Percentiles rank a stretch among this genome's conserved stretches.
Evolutionary conservation across 2,888 invertebrate genomes (phyloP).

Genomic region (Lasioglossum calceatum): DNA sequence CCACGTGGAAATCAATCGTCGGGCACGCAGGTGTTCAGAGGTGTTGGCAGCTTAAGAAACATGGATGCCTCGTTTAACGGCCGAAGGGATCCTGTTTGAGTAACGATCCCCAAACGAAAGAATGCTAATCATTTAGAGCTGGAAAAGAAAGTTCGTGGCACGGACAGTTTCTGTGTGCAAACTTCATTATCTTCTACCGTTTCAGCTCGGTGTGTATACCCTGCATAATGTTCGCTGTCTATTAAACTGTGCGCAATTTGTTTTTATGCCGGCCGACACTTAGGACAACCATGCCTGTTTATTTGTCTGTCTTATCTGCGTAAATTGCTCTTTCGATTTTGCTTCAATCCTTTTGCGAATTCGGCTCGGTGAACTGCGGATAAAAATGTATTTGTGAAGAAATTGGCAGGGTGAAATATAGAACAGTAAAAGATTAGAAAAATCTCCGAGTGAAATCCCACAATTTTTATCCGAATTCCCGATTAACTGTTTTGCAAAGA

Average conservation of each 20-base stretch:
- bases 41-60: not conserved
- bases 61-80: slow-evolving; percentile 22
- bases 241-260: slow-evolving; percentile 5
- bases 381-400: not conserved
- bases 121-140: slow-evolving; percentile 3
- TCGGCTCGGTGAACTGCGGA: not conserved
- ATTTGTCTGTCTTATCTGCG: not conserved
- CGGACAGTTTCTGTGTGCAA: slow-evolving; percentile 4
- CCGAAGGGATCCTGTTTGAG: slow-evolving; percentile 14
- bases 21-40: slow-evolving; percentile 33
- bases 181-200: not conserved
- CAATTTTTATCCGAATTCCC: not conserved
- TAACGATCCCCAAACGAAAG: slow-evolving; percentile 31
- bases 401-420: not conserved
- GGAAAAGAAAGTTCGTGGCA: not conserved
- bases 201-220: not conserved
- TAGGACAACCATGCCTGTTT: not conserved
- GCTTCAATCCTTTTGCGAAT: not conserved
- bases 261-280: not conserved
- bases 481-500: not conserved
- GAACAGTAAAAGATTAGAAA: not conserved
- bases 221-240: slow-evolving; percentile 3
- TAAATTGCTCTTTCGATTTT: not conserved
- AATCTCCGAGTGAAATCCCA: not conserved
- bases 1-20: slow-evolving; percentile 47